Evolutionary conservation across 2,797 vertebrate genomes (phyloP), one percentile per base, ranked within the genome.

Genomic region (Sebastes nivosus): DNA sequence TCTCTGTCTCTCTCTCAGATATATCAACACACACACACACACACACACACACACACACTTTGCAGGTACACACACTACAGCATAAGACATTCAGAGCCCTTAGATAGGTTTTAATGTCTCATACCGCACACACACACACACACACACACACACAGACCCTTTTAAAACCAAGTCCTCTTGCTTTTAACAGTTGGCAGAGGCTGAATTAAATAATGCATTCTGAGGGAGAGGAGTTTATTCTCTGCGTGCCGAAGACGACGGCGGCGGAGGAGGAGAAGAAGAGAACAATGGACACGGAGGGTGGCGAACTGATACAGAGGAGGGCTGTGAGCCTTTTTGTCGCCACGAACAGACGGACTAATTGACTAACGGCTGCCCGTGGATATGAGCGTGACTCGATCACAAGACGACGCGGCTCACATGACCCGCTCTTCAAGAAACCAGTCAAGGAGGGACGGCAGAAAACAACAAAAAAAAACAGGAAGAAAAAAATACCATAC

Each of bases 301-400:
- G 87, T 85, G 85, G 88, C 82, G 46, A 88, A 90, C 79, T 80
- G 73, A 82, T 75, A 67, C 60, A 71, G 69, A 79, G 70, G 76
- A 86, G 76, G 79, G 77, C 85, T 89, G 81, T 85, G 71, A 83
- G 85, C 76, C 61, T 75, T 82, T 77, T 75, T 81, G 77, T 82
- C 10, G 74, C 81, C 89, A 57, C 67, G 32, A 68, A 87, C 71
- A 67, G 83, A 87, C 72, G 50, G 68, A 89, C 82, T 82, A 67
- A 91, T 75, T 79, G 90, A 90, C 81, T 86, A 81, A 83, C 52
- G 60, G 70, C 77, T 80, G 81, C 81, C 82, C 87, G 84, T 79
- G 78, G 85, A 92, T 50, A 46, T 78, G 87, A 88, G 89, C 71
- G 66, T 88, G 89, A 92, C 91, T 89, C 20, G 54, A 83, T 92